phyloP scores from a whole-genome alignment of 2,888 invertebrate species.

The Coecobrya sp. region DNA sequence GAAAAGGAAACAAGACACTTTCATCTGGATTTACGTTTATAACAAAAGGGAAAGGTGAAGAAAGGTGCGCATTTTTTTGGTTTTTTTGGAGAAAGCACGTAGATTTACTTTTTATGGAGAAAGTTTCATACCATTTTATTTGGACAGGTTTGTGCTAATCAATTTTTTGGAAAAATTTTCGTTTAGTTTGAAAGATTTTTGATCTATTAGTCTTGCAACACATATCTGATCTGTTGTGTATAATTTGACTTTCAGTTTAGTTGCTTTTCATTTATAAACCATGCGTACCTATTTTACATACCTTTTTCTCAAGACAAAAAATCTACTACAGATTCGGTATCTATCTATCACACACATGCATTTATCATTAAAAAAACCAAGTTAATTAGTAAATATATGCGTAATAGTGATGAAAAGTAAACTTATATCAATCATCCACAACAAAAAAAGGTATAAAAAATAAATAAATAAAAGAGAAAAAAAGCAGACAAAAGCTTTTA shows the following conservation, averaged over 20 bases:
- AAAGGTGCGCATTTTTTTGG: constrained; percentile 48
- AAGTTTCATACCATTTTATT: neutral
- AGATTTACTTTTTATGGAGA: constrained; percentile 53
- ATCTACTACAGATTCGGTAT: constrained; percentile 26
- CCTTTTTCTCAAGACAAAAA: constrained; percentile 33
- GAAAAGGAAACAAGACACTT: constrained; percentile 55
- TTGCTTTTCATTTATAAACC: constrained; percentile 20
- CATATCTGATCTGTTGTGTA: too few relatives aligned
- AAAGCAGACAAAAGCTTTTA: constrained; percentile 65
- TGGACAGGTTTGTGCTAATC: too few relatives aligned
- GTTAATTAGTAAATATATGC: constrained; percentile 43
- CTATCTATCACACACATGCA: constrained; percentile 68
- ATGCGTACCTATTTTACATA: constrained; percentile 66
- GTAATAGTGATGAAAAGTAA: constrained; percentile 64
- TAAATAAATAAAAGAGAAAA: neutral
- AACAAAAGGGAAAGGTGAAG: neutral
- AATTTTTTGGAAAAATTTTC: too few relatives aligned
- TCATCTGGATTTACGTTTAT: neutral
- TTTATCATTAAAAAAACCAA: constrained; percentile 44
- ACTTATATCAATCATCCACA: constrained; percentile 76
- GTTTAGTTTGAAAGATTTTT: constrained; percentile 24
- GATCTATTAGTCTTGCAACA: too few relatives aligned
- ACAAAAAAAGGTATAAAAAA: neutral
- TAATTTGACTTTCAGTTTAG: neutral
- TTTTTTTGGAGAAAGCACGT: constrained; percentile 35